A percentile compares a stretch with the other conserved stretches of the same genome.
phyloP scores from a whole-genome alignment of 2,113 vertebrate species.

The Turdus rufiventris region DNA sequence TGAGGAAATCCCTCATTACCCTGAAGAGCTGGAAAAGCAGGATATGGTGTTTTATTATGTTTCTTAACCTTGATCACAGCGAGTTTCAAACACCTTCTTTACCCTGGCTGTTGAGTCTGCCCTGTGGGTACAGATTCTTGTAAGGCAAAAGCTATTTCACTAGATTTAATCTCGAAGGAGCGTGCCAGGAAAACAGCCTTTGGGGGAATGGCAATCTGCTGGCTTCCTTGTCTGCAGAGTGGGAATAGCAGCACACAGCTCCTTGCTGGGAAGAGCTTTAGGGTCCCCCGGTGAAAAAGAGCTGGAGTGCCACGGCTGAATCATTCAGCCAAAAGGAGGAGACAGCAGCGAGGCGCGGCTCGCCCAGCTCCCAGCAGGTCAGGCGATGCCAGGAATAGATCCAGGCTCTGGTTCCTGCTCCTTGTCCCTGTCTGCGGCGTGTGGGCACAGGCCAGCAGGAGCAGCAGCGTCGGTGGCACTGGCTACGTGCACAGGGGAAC shows the following conservation, averaged over 20 bases:
- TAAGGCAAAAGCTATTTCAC: slow-evolving; percentile 32
- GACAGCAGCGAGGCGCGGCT: not conserved
- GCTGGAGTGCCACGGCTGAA: not conserved
- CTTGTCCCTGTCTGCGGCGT: not conserved
- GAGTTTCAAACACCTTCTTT: slow-evolving; percentile 27
- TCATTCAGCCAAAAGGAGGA: not conserved
- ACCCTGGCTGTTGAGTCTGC: slow-evolving; percentile 37
- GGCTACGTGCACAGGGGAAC: not conserved
- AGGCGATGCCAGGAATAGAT: not conserved
- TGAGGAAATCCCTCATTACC: slow-evolving; percentile 57
- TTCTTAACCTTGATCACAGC: slow-evolving; percentile 50
- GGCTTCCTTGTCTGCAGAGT: not conserved
- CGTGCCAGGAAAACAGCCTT: slow-evolving; percentile 59
- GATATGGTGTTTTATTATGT: slow-evolving; percentile 27
- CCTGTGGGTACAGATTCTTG: slow-evolving; percentile 56
- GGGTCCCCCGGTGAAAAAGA: not conserved
- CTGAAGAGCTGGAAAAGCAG: slow-evolving; percentile 58
- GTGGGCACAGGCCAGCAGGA: not conserved
- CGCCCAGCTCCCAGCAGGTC: not conserved
- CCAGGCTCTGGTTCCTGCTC: not conserved
- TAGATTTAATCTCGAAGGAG: slow-evolving; percentile 62
- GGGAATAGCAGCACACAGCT: not conserved
- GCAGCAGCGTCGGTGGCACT: not conserved
- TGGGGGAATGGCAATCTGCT: slow-evolving; percentile 29
- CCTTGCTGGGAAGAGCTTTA: not conserved